phyloP scores from a whole-genome alignment of 1,140 invertebrate species.

The Euura lappo region DNA sequence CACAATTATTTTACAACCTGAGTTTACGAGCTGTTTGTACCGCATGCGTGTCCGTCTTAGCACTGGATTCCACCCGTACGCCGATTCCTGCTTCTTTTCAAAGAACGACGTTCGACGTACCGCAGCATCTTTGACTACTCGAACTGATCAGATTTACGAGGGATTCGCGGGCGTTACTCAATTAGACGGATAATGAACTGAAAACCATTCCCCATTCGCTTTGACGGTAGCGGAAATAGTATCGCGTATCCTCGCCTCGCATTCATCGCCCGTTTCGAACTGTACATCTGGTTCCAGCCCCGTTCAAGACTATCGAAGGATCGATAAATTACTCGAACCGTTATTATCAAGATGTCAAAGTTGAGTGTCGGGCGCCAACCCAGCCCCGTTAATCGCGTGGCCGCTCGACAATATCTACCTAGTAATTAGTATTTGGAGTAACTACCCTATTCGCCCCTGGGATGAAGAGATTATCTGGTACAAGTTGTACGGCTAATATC shows the following conservation, averaged over 20 bases:
- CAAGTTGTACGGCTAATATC: slow-evolving; percentile 31
- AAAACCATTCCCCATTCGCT: background rate
- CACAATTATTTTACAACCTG: background rate
- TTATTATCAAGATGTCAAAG: slow-evolving; percentile 5
- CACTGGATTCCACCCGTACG: background rate
- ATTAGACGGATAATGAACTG: background rate
- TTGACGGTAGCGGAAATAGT: too few species aligned
- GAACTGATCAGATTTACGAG: background rate
- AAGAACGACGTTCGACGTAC: too few species aligned
- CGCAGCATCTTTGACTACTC: background rate
- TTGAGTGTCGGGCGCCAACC: background rate
- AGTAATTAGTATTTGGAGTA: slow-evolving; percentile 34
- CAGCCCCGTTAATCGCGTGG: background rate
- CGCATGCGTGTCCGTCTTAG: background rate
- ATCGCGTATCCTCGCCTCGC: too few species aligned
- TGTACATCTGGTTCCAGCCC: background rate
- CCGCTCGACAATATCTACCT: slow-evolving; percentile 3
- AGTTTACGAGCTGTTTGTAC: slow-evolving; percentile 5
- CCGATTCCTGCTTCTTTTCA: too few species aligned
- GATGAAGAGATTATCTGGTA: slow-evolving; percentile 48
- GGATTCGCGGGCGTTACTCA: background rate
- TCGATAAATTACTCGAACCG: background rate
- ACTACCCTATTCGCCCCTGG: slow-evolving; percentile 23
- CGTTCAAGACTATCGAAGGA: background rate
- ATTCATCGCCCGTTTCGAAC: background rate